A percentile compares a stretch with the other conserved stretches of the same genome.
Conservation (phyloP, 2,113 vertebrate genomes). For the Vanacampus margaritifer region DNA sequence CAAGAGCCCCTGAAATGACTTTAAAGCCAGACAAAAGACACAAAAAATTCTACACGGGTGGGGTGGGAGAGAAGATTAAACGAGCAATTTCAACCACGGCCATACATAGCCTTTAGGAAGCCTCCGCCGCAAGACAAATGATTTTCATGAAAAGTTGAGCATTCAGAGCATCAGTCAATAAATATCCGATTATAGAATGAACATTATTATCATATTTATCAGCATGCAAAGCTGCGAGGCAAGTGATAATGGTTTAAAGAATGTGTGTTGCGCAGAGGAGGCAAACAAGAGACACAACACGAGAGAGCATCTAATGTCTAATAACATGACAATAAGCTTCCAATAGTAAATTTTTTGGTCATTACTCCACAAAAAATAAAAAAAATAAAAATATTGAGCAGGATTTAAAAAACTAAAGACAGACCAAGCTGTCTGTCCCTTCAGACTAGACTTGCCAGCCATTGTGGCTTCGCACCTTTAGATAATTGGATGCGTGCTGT, state of each 20-base stretch:
- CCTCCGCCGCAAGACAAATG: slow-evolving; percentile 32
- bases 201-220: slow-evolving; percentile 58
- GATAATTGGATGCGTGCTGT: neutral
- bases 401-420: neutral
- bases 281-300: neutral
- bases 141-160: slow-evolving; percentile 50
- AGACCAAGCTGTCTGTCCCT: neutral
- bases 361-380: no score
- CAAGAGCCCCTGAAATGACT: slow-evolving; percentile 50
- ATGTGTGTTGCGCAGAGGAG: slow-evolving; percentile 13
- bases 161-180: slow-evolving; percentile 51
- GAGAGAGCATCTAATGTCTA: neutral
- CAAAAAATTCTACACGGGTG: slow-evolving; percentile 20
- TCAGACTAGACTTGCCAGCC: no score
- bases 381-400: neutral
- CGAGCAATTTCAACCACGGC: slow-evolving; percentile 45
- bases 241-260: slow-evolving; percentile 43
- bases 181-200: slow-evolving; percentile 56
- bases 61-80: slow-evolving; percentile 50
- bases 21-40: slow-evolving; percentile 38
- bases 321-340: neutral
- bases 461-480: neutral
- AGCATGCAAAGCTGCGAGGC: slow-evolving; percentile 34
- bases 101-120: slow-evolving; percentile 45
- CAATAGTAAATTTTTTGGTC: neutral